phyloP scores from a whole-genome alignment of 2,113 vertebrate species.

The Trochalopteron elliotii region DNA sequence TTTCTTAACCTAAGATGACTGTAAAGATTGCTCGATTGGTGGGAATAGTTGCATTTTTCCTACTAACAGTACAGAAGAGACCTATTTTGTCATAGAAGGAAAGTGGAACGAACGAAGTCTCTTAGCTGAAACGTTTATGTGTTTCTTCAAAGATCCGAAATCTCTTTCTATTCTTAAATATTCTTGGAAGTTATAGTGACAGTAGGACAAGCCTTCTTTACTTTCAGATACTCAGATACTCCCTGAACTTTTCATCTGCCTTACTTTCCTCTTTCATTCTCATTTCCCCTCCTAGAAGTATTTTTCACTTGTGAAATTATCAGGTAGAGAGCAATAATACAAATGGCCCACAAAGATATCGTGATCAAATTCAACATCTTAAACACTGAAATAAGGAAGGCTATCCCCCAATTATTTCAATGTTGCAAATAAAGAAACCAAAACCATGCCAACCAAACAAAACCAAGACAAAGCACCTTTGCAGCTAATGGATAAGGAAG shows the following conservation, averaged over 20 bases:
- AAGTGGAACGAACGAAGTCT: neutral
- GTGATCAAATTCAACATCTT: neutral
- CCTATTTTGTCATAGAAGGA: neutral
- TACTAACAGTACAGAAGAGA: neutral
- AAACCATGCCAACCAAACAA: neutral
- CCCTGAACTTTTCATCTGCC: neutral
- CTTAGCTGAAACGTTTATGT: neutral
- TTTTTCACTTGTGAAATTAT: neutral
- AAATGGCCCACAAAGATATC: neutral
- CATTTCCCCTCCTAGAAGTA: neutral
- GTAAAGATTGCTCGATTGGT: fast-evolving
- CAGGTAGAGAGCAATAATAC: neutral
- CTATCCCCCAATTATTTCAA: neutral
- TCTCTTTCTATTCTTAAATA: neutral
- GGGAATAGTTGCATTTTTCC: neutral
- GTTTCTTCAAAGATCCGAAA: neutral
- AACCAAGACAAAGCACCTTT: neutral
- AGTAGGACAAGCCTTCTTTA: neutral
- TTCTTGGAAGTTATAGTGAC: neutral
- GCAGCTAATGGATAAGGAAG: neutral
- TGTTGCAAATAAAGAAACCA: neutral
- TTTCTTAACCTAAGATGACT: neutral
- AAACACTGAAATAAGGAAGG: neutral
- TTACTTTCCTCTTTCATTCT: neutral
- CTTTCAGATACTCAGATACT: neutral